Conservation (phyloP, 1,140 invertebrate genomes). For the Drosophila persimilis region DNA sequence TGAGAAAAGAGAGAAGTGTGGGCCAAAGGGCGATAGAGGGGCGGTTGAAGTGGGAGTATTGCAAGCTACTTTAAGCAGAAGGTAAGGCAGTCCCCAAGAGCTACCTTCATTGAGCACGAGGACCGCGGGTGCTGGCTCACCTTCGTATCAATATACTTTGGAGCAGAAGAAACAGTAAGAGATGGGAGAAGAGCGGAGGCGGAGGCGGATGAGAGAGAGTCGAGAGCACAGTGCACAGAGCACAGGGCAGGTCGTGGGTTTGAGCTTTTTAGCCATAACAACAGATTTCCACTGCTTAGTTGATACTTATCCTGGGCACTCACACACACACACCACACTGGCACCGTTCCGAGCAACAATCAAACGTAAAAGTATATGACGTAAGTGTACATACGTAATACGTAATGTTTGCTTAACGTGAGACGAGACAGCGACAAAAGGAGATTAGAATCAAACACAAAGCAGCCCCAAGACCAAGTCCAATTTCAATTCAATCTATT, state of each 20-base stretch:
- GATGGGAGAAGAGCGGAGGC: slow-evolving; percentile 2
- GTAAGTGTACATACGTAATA: slow-evolving; percentile 63
- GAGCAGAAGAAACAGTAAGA: no score
- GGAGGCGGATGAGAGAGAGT: background rate
- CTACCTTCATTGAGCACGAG: no score
- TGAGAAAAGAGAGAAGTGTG: slow-evolving; percentile 1
- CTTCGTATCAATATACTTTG: no score
- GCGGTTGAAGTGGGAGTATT: background rate
- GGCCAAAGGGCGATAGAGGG: background rate
- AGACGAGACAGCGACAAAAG: slow-evolving; percentile 57
- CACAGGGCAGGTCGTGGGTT: slow-evolving; percentile 38
- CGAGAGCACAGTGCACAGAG: no score
- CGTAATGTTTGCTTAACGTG: slow-evolving; percentile 72
- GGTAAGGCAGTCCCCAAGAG: no score
- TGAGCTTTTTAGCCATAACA: slow-evolving; percentile 66
- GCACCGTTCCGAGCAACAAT: slow-evolving; percentile 37
- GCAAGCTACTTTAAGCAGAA: no score
- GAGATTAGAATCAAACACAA: slow-evolving; percentile 53
- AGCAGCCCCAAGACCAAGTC: slow-evolving; percentile 27
- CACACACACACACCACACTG: background rate
- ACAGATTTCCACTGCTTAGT: slow-evolving; percentile 78
- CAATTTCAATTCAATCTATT: slow-evolving; percentile 51
- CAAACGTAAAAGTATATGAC: slow-evolving; percentile 52
- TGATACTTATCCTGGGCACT: slow-evolving; percentile 65
- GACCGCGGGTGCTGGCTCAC: no score